phyloP scores from a whole-genome alignment of 2,113 vertebrate genomes.

The Microtus montanus region DNA sequence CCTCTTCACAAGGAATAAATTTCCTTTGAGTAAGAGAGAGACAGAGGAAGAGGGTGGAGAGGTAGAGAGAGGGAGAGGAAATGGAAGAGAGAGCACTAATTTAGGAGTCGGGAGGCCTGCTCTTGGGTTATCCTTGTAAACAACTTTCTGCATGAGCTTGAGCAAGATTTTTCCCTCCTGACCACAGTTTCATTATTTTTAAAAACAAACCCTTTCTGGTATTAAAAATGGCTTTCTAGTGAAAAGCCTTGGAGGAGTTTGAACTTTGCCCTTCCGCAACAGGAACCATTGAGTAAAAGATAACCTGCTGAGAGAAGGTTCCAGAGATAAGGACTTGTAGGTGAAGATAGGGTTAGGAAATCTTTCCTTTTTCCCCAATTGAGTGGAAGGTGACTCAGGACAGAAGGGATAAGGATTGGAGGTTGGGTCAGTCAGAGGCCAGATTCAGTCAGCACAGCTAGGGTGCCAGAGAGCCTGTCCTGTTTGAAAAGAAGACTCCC shows the following conservation, averaged over 20 bases:
- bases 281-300: background rate
- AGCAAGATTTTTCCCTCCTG: background rate
- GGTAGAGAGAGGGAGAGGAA: background rate
- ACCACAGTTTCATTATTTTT: constrained; percentile 33
- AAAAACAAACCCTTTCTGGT: constrained; percentile 26
- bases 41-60: background rate
- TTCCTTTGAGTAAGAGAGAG: background rate
- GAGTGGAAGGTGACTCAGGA: background rate
- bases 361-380: background rate
- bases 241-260: constrained; percentile 14
- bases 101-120: background rate
- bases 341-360: constrained; percentile 1
- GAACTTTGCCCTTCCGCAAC: constrained; percentile 37
- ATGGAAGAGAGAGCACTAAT: background rate
- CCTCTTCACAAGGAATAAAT: background rate
- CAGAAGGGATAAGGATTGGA: background rate
- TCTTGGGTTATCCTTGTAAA: background rate
- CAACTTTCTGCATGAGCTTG: background rate
- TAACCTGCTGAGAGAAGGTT: constrained; percentile 6
- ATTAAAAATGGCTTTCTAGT: constrained; percentile 32
- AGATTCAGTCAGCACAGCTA: constrained; percentile 1
- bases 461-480: background rate
- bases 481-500: background rate
- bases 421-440: background rate
- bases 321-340: background rate